phyloP scores from a whole-genome alignment of 2,113 vertebrate species.

The Laticauda colubrina region DNA sequence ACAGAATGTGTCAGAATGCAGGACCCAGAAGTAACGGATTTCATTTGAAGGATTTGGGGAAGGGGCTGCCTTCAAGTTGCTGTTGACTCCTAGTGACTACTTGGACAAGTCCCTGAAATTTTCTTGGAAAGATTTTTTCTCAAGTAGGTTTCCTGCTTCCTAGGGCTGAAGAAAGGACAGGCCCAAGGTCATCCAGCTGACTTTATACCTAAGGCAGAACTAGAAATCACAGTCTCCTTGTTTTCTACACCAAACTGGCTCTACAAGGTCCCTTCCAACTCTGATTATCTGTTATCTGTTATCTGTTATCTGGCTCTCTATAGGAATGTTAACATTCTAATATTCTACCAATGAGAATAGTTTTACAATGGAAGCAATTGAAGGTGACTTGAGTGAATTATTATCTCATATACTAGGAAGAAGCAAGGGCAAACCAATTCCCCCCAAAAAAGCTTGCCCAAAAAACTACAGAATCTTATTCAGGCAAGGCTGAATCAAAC shows the following conservation, averaged over 20 bases:
- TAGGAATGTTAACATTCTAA: not conserved
- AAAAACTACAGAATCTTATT: not conserved
- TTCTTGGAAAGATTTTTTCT: not conserved
- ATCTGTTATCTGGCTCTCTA: not conserved
- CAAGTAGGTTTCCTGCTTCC: not conserved
- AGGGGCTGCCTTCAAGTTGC: not conserved
- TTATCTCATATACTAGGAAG: not conserved
- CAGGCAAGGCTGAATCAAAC: not conserved
- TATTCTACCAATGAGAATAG: not conserved
- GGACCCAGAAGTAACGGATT: not conserved
- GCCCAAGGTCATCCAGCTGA: not conserved
- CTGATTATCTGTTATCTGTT: too few relatives aligned
- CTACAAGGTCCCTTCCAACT: not conserved
- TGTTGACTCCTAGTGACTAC: not conserved
- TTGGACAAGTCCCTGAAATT: not conserved
- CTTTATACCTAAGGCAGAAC: not conserved
- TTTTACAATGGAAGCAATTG: not conserved
- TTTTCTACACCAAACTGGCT: not conserved
- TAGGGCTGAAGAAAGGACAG: not conserved
- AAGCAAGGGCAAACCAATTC: not conserved
- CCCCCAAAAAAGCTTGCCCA: not conserved
- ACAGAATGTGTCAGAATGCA: not conserved
- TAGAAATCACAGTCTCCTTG: not conserved
- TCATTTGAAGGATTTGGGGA: not conserved
- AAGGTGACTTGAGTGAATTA: not conserved